Conservation (phyloP, 2,888 invertebrate species). For the Helleia helle region DNA sequence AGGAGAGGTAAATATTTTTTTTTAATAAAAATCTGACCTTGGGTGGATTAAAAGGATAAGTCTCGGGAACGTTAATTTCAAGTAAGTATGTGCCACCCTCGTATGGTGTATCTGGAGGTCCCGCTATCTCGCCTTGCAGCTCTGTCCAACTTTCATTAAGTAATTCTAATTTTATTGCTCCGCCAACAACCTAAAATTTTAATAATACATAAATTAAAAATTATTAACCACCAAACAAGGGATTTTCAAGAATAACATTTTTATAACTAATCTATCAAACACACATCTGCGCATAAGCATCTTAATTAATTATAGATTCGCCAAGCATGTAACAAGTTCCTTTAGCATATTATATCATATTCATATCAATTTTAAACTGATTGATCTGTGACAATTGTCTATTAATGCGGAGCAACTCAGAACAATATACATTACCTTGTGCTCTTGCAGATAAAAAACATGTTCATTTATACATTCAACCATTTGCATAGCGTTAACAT, state of each 20-base stretch:
- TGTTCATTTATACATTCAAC: not conserved
- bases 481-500: not conserved
- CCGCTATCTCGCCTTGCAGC: constrained; percentile 95
- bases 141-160: constrained; percentile 94
- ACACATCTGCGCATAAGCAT: no score
- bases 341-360: no score
- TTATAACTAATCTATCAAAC: no score
- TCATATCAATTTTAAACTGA: constrained; percentile 8
- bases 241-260: no score
- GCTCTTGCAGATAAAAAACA: not conserved
- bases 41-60: constrained; percentile 99
- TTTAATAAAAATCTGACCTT: constrained; percentile 88
- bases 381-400: constrained; percentile 12
- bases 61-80: constrained; percentile 98
- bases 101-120: constrained; percentile 98
- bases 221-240: not conserved
- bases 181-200: constrained; percentile 82
- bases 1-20: no score
- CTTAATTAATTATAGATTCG: no score
- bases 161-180: constrained; percentile 91
- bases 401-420: not conserved
- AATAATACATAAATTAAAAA: not conserved
- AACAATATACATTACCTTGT: not conserved
- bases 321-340: no score
- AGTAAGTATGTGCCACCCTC: constrained; percentile 95